phyloP scores from a whole-genome alignment of 2,113 vertebrate species.

The Castor canadensis region DNA sequence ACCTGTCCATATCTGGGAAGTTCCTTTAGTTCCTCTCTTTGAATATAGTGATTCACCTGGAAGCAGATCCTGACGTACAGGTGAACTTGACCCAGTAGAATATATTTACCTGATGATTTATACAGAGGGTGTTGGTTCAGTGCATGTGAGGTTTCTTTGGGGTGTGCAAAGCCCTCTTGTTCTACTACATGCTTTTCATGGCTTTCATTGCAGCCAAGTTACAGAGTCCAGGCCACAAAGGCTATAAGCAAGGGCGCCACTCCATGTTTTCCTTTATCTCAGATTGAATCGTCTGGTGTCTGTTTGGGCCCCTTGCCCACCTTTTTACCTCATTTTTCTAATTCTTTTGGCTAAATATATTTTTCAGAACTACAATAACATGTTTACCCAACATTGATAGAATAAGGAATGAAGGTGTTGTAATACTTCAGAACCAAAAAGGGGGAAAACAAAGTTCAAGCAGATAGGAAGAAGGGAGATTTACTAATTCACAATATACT shows the following conservation, averaged over 20 bases:
- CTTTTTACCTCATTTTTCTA: conserved; percentile 3
- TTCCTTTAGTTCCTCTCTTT: conserved; percentile 33
- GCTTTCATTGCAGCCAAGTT: not conserved
- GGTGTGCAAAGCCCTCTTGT: not conserved
- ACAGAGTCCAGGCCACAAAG: not conserved
- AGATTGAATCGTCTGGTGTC: not conserved
- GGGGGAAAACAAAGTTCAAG: not conserved
- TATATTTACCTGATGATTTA: conserved; percentile 40
- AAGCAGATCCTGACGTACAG: not conserved
- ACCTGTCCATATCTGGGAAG: conserved; percentile 16
- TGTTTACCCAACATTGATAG: conserved; percentile 1
- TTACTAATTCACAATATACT: not conserved
- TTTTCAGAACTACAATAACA: not conserved
- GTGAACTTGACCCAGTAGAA: conserved; percentile 16
- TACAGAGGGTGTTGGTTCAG: not conserved
- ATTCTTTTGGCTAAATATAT: not conserved
- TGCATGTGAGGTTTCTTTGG: not conserved
- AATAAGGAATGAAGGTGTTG: conserved; percentile 19
- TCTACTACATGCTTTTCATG: not conserved
- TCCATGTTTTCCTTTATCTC: conserved; percentile 23
- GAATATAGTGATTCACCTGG: conserved; percentile 10
- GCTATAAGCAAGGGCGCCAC: not conserved
- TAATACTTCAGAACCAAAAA: not conserved
- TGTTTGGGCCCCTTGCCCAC: not conserved
- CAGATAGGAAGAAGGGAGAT: not conserved